A percentile compares a stretch with the other conserved stretches of the same genome.
These are phyloP conservation scores for Drosophila quasianomalipes DNA, from an alignment of 2,888 invertebrate genomes.

Conservation along the genomic window DNA sequence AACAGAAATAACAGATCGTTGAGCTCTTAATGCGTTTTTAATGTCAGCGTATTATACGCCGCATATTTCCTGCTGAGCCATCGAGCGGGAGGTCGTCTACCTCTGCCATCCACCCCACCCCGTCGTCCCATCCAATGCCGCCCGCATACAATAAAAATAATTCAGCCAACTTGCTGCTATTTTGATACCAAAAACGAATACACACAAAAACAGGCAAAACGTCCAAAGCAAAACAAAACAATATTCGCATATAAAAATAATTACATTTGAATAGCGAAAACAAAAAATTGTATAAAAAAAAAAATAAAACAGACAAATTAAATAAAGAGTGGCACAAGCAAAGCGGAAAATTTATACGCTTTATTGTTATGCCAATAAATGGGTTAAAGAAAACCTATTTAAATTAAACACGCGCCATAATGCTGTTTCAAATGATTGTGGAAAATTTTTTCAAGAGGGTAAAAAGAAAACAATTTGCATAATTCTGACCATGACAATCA, in stretches of 20 bases:
- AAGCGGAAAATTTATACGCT: conserved; percentile 66
- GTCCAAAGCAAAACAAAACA: conserved; percentile 28
- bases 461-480: conserved; percentile 32
- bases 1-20: conserved; percentile 71
- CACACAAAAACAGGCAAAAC: conserved; percentile 6
- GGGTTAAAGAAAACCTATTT: conserved; percentile 52
- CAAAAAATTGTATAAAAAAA: conserved; percentile 25
- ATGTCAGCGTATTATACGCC: conserved; percentile 64
- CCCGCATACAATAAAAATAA: conserved; percentile 46
- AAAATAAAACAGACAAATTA: conserved; percentile 27
- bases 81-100: conserved; percentile 16
- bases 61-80: conserved; percentile 65
- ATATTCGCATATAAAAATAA: conserved; percentile 61
- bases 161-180: conserved; percentile 42
- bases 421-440: conserved; percentile 10
- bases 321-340: conserved; percentile 25
- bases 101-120: background rate
- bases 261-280: conserved; percentile 64
- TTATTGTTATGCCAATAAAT: conserved; percentile 60
- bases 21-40: conserved; percentile 76
- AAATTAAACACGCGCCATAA: conserved; percentile 32
- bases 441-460: conserved; percentile 16
- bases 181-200: conserved; percentile 43
- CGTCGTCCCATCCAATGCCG: background rate
- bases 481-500: conserved; percentile 7